These are phyloP conservation scores for Hirtodrosophila confusa DNA, from an alignment of 2,888 invertebrate genomes.

Conservation along the genomic window DNA sequence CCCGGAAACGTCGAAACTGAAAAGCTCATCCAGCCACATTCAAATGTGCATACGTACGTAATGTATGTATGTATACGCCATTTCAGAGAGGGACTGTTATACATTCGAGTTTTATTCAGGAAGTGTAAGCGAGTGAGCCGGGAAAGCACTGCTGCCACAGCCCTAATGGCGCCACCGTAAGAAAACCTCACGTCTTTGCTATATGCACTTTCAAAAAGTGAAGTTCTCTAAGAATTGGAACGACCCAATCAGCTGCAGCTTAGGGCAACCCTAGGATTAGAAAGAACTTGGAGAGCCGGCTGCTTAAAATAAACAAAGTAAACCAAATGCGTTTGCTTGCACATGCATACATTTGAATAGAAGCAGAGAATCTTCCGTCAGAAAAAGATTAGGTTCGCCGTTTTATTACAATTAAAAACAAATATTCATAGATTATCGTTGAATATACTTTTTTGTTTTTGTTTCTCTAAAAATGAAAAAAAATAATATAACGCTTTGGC, in stretches of 20 bases:
- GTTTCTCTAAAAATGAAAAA: too few relatives aligned
- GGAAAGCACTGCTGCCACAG: not conserved
- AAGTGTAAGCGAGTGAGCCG: conserved; percentile 1
- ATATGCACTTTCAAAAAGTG: not conserved
- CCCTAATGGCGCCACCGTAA: conserved; percentile 20
- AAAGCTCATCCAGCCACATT: conserved; percentile 1
- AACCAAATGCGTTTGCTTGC: conserved; percentile 8
- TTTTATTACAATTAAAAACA: too few relatives aligned
- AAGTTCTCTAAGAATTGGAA: conserved; percentile 27
- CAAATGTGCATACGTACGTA: not conserved
- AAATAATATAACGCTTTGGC: too few relatives aligned
- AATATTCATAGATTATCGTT: too few relatives aligned
- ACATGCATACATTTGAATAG: not conserved
- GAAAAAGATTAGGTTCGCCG: too few relatives aligned
- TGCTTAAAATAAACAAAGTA: conserved; percentile 45
- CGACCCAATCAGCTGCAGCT: conserved; percentile 30
- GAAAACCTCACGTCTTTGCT: not conserved
- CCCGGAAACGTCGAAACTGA: conserved; percentile 11
- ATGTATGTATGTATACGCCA: conserved; percentile 4
- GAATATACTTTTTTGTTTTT: too few relatives aligned
- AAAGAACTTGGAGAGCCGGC: conserved; percentile 17
- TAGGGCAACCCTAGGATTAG: conserved; percentile 14
- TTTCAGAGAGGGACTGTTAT: not conserved
- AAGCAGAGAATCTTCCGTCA: too few relatives aligned
- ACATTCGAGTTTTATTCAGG: conserved; percentile 5